Base-by-base conservation (phyloP, 2,113 vertebrate species). In the Daboia siamensis region DNA sequence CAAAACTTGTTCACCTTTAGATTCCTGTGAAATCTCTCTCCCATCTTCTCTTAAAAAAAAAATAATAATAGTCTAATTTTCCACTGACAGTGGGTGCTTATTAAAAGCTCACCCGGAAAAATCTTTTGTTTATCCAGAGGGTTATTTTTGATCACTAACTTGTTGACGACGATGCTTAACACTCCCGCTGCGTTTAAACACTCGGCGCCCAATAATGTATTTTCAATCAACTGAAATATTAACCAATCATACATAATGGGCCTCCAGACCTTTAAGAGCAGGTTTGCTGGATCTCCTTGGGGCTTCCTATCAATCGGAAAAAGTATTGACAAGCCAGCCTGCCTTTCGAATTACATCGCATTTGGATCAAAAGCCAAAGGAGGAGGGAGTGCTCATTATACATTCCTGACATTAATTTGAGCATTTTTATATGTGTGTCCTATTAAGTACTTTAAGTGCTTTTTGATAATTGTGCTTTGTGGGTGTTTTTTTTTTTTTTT, bases 381-480 rank as follows among this genome's bases (percentile, higher is more conserved):
- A 6, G n/a, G 61, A 94, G 97, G 98, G 97, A 98, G 97, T 97
- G 97, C 98, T 99, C 98, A 99, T 99, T 99, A 99, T 97, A 97
- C 97, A 97, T 97, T 97, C 94, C 97, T 98, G 98, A 98, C 98
- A 98, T 99, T 99, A 98, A 98, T 99, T 99, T 98, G 98, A 98
- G 98, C 98, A 99, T 99, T 99, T 99, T 99, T 99, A 99, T 99
- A 99, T 99, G 99, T 99, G 98, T 99, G 98, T 99, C 98, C 98
- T 99, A 99, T 99, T 99, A 99, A 98, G 98, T 98, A 97, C 98
- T 98, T 99, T 99, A 99, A 99, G 99, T 99, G 99, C 98, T 99
- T 99, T 99, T 99, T 99, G 99, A 99, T 99, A 99, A 99, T 99
- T 99, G 99, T 99, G 98, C 99, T 99, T 99, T 99, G 99, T 99